Evolutionary conservation across 2,797 vertebrate genomes (phyloP).

Genomic region (Sebastes baramenuke): DNA sequence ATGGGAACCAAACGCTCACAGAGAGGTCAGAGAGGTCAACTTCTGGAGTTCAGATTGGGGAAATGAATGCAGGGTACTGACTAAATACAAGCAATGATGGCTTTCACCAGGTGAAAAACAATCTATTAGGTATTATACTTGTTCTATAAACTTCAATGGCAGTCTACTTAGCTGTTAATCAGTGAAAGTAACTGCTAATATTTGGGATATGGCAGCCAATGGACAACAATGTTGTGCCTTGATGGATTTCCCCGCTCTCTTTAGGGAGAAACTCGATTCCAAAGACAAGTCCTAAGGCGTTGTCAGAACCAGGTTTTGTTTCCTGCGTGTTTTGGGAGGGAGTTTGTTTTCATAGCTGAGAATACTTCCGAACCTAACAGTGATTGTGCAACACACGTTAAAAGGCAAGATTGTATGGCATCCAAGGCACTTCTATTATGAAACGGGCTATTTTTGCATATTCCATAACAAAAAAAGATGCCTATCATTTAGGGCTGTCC

Average conservation of each 20-base stretch:
- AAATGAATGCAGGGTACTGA: background rate
- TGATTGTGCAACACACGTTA: background rate
- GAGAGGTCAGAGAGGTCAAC: constrained; percentile 31
- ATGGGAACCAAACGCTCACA: constrained; percentile 45
- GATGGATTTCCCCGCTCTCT: background rate
- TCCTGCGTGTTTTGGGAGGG: background rate
- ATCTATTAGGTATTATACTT: background rate
- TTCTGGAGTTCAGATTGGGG: background rate
- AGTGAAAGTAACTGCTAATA: background rate
- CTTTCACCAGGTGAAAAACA: background rate
- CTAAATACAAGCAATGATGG: background rate
- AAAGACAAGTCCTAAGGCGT: background rate
- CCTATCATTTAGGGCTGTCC: background rate
- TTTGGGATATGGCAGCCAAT: background rate
- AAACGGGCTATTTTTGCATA: background rate
- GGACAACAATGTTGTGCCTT: background rate
- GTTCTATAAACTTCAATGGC: background rate
- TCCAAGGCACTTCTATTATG: background rate
- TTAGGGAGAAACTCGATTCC: background rate
- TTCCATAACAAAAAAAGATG: background rate
- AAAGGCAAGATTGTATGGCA: background rate
- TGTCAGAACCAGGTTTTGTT: background rate
- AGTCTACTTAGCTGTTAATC: background rate
- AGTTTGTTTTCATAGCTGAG: background rate
- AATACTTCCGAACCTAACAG: background rate